Evolutionary conservation across 2,797 vertebrate species (phyloP).

Genomic region (Odontamblyopus rebecca): DNA sequence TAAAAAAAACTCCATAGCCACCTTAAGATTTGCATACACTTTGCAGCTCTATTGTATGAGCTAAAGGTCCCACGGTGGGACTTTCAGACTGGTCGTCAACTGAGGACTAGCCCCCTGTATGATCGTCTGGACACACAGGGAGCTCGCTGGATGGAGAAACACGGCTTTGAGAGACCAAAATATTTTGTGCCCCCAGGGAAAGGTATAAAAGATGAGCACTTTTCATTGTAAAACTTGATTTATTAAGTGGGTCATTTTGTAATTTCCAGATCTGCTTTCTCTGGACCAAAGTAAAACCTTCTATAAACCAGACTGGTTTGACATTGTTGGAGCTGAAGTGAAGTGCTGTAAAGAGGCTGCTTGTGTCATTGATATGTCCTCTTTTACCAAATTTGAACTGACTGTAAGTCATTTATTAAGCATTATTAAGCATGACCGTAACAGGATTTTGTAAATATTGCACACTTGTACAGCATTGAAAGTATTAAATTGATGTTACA

Average conservation of each 20-base stretch:
- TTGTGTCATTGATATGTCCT: conserved; percentile 98
- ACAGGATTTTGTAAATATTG: not conserved
- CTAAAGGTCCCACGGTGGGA: conserved; percentile 98
- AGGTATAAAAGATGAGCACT: conserved; percentile 72
- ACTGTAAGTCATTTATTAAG: conserved; percentile 82
- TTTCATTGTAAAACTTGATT: not conserved
- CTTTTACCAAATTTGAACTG: conserved; percentile 98
- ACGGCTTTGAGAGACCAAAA: conserved; percentile 96
- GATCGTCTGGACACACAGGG: conserved; percentile 96
- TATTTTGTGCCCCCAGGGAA: conserved; percentile 94
- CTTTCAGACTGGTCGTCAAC: conserved; percentile 95
- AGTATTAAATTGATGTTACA: conserved; percentile 47
- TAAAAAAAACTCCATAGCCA: not conserved
- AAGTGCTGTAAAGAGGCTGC: conserved; percentile 98
- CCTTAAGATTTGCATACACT: not conserved
- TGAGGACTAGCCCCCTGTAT: conserved; percentile 93
- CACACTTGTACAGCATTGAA: not conserved
- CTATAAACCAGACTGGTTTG: conserved; percentile 99
- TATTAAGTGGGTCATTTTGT: not conserved
- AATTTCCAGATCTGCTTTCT: conserved; percentile 85
- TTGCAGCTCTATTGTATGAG: conserved; percentile 89
- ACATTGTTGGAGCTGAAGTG: conserved; percentile 95
- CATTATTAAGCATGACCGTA: not conserved
- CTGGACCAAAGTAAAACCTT: conserved; percentile 98
- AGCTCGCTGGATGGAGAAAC: conserved; percentile 98